Evolutionary conservation across 2,113 vertebrate species (phyloP).

Genomic region (Varanus salvator): DNA sequence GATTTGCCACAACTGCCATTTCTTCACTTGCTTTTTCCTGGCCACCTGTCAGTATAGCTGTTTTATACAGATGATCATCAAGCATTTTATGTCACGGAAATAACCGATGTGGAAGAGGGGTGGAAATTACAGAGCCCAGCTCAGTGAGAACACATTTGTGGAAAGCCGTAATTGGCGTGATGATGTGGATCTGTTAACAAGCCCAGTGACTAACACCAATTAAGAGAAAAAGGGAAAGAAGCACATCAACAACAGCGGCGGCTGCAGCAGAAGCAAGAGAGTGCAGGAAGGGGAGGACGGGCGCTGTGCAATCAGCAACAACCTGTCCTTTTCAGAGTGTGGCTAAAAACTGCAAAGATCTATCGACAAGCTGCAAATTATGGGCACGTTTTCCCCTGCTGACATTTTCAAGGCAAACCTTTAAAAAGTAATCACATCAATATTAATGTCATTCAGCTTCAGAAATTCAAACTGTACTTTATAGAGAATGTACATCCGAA

Average conservation of each 20-base stretch:
- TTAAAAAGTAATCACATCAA: slow-evolving; percentile 1
- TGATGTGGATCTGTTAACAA: fast-evolving
- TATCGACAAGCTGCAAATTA: neutral
- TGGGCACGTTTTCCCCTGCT: neutral
- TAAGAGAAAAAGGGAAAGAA: neutral
- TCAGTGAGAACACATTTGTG: neutral
- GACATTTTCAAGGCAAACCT: slow-evolving; percentile 10
- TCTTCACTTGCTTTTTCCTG: neutral
- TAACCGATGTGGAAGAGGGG: neutral
- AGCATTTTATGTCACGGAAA: slow-evolving; percentile 7
- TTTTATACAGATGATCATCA: neutral
- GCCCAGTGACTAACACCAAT: fast-evolving
- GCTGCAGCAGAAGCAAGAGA: no score
- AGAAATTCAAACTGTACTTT: neutral
- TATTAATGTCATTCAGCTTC: neutral
- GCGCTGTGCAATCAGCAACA: neutral
- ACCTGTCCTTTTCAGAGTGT: neutral
- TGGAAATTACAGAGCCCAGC: slow-evolving; percentile 29
- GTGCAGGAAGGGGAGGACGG: neutral
- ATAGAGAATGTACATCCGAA: neutral
- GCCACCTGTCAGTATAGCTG: neutral
- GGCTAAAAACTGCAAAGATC: neutral
- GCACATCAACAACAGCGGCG: no score
- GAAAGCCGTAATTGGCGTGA: slow-evolving; percentile 34
- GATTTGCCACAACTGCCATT: neutral